Percentiles rank a stretch among this genome's conserved stretches.
Evolutionary conservation across 2,888 invertebrate genomes (phyloP).

Genomic region (Andrena chrysosceles): DNA sequence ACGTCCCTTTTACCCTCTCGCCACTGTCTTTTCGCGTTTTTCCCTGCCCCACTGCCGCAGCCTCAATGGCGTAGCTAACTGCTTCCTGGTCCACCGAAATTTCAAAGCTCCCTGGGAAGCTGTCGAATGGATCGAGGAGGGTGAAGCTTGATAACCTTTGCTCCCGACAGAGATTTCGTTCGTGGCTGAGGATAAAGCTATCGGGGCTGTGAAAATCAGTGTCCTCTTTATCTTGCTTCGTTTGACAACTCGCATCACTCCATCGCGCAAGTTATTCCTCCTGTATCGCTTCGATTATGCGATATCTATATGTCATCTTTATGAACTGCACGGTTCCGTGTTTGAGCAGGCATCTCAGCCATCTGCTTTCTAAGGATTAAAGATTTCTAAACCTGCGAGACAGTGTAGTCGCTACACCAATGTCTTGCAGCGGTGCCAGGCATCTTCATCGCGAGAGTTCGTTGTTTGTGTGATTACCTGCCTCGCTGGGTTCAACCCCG

Average conservation of each 20-base stretch:
- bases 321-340: too few relatives aligned
- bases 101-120: not conserved
- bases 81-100: not conserved
- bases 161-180: not conserved
- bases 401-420: constrained; percentile 29
- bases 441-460: constrained; percentile 55
- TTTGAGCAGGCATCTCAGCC: too few relatives aligned
- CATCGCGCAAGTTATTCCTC: too few relatives aligned
- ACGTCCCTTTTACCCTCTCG: constrained; percentile 1
- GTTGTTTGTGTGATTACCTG: constrained; percentile 77
- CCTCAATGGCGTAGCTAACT: not conserved
- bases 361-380: not conserved
- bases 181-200: too few relatives aligned
- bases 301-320: too few relatives aligned
- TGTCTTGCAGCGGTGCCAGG: constrained; percentile 40
- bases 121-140: not conserved
- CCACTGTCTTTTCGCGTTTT: not conserved
- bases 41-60: not conserved
- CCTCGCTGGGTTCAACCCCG: constrained; percentile 62
- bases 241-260: too few relatives aligned
- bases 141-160: not conserved
- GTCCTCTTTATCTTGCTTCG: too few relatives aligned
- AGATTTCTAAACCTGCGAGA: constrained; percentile 2
- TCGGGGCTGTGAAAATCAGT: too few relatives aligned
- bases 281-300: too few relatives aligned